Evolutionary conservation across 2,797 vertebrate species (phyloP).

Genomic region (Bradypodion ventrale): DNA sequence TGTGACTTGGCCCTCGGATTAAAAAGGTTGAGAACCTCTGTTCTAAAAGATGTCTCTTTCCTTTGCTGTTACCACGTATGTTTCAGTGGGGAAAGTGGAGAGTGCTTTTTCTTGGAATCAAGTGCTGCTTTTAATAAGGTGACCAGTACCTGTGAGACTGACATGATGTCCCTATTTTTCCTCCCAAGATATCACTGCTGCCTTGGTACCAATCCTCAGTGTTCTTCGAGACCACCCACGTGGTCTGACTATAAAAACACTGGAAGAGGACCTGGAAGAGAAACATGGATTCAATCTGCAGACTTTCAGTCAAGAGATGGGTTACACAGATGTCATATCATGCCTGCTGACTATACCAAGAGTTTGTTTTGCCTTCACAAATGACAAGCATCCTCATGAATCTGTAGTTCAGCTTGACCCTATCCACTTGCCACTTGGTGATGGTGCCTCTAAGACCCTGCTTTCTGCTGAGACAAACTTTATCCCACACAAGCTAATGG

Average conservation of each 20-base stretch:
- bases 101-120: too few relatives aligned
- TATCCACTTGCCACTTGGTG: too few relatives aligned
- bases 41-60: too few relatives aligned
- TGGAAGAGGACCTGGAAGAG: not conserved
- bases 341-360: slow-evolving; percentile 1
- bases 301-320: not conserved
- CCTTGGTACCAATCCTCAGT: not conserved
- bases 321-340: not conserved
- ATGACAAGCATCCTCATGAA: not conserved
- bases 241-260: not conserved
- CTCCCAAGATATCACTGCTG: not conserved
- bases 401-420: not conserved
- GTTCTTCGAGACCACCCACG: not conserved
- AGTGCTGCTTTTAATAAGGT: not conserved
- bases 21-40: too few relatives aligned
- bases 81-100: not conserved
- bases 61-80: not conserved
- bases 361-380: not conserved
- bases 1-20: too few relatives aligned
- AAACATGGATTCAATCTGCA: slow-evolving; percentile 4
- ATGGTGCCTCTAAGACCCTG: not conserved
- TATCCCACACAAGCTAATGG: not conserved
- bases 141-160: not conserved
- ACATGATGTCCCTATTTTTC: not conserved
- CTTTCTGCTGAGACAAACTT: not conserved